Evolutionary conservation across 2,888 invertebrate genomes (phyloP), one percentile per base, ranked within the genome.

Genomic region (Melipona beecheii): DNA sequence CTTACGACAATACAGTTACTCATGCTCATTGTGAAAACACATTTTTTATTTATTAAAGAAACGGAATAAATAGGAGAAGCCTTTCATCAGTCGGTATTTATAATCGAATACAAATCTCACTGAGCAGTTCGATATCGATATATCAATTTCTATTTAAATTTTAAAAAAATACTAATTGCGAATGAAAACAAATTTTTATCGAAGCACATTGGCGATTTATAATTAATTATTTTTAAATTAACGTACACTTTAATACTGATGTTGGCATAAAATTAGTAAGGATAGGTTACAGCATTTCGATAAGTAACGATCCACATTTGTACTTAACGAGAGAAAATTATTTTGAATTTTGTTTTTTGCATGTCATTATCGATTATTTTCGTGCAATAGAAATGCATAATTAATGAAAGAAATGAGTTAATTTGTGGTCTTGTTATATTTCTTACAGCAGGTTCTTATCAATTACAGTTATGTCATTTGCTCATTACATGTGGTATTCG

Each of bases 291-390:
- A 87, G 86, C 86, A 87, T 86, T 84, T 87, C 58, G n/a, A 83
- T 75, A 82, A 81, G 72, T 68, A 75, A 71, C 72, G 56, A 82
- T 76, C 54, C 78, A 72, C 31, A 75, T 86, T 87, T 89, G 87
- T 89, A 89, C 89, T 89, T 89, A 87, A 89, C 60, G 36, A 69
- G 68, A 56, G 43, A 64, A 87, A 85, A 79, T 78, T 77, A 70
- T 79, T 75, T 79, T 75, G 60, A 83, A 80, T 58, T 49, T 31
- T 31, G 56, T 75, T 65, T 9, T 81, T 82, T 77, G n/a, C 81
- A 65, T 56, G 85, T 77, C 65, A 65, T 78, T 73, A 83, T 86
- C 58, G 68, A 83, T 74, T 85, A 87, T 87, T 87, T 87, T 87
- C 15, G 72, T 75, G 52, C 65, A 79, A 83, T 56, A 73, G 64